phyloP scores from a whole-genome alignment of 2,888 invertebrate genomes.

The Chironomus tentans region DNA sequence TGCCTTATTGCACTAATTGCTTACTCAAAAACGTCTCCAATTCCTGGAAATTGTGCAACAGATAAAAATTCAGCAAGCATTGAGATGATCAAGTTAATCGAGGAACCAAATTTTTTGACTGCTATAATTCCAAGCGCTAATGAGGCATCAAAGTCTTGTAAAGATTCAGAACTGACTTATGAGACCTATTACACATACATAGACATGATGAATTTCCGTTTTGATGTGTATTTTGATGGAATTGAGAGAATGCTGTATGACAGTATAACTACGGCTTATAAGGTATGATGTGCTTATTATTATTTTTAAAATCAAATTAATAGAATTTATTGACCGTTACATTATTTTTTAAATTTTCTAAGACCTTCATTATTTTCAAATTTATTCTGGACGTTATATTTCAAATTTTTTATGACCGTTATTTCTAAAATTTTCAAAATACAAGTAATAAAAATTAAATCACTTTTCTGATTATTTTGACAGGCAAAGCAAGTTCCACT shows the following conservation, averaged over 20 bases:
- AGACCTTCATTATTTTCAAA: no score
- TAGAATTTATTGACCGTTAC: no score
- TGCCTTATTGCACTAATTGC: not conserved
- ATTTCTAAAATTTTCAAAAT: no score
- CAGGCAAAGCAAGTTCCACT: not conserved
- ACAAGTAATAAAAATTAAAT: no score
- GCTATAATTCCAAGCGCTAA: not conserved
- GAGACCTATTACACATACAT: conserved; percentile 3
- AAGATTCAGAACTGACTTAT: not conserved
- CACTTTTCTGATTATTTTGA: no score
- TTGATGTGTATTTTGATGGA: conserved; percentile 1
- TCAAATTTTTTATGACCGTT: no score
- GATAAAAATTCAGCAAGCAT: not conserved
- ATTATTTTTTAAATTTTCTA: no score
- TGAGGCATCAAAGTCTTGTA: not conserved
- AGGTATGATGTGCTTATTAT: not conserved
- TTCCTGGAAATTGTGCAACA: not conserved
- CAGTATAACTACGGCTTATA: not conserved
- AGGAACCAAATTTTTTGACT: not conserved
- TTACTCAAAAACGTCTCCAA: not conserved
- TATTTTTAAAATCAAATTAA: no score
- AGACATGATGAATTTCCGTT: not conserved
- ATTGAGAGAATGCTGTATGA: conserved; percentile 3
- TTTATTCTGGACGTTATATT: no score
- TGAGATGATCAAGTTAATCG: not conserved